Evolutionary conservation across 2,888 invertebrate genomes (phyloP), one percentile per base, ranked within the genome.

Genomic region (Lepetodrilus schrolli): DNA sequence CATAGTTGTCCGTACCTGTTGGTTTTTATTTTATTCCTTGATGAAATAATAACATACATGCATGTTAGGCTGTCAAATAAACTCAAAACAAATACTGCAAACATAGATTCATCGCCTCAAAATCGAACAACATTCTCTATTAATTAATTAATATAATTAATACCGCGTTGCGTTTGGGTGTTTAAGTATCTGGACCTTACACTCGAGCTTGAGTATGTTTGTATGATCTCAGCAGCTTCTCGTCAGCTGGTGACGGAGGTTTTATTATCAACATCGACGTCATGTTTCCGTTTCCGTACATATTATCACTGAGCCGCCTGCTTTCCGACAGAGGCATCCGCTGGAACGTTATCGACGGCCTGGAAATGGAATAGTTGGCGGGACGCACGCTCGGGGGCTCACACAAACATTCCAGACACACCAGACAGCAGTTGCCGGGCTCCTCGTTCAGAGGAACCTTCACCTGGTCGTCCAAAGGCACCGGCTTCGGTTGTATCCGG

Each of bases 351-450:
- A 21, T 50, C 5, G 71, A 30, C 37, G 50, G 37, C 5, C 70
- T 72, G 36, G 72, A 72, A 17, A 38, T 68, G 23, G 74, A 50
- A 26, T 34, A 74, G 34, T 36, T 50, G 13, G 72, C 47, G 36
- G n/a, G n/a, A n/a, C 48, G 66, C 10, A 21, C 26, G 10, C 66
- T 49, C 0, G 83, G 82, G 1, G 82, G 81, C 68, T 84, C 83
- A 74, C 83, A 84, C 73, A 84, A 43, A 76, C 83, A 84, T 49
- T 83, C 80, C 70, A 77, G 80, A 66, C 84, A 84, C 66, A 84
- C 83, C 7, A 66, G 68, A 70, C 80, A 82, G 66, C 83, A 84
- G 21, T 80, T 75, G n/a, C 74, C 72, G 8, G 77, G 78, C n/a
- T 80, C 81, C 10, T 76, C 76, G 26, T 75, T 66, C 17, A 37